Evolutionary conservation across 2,888 invertebrate genomes (phyloP).

Genomic region (Pegoplata infirma): DNA sequence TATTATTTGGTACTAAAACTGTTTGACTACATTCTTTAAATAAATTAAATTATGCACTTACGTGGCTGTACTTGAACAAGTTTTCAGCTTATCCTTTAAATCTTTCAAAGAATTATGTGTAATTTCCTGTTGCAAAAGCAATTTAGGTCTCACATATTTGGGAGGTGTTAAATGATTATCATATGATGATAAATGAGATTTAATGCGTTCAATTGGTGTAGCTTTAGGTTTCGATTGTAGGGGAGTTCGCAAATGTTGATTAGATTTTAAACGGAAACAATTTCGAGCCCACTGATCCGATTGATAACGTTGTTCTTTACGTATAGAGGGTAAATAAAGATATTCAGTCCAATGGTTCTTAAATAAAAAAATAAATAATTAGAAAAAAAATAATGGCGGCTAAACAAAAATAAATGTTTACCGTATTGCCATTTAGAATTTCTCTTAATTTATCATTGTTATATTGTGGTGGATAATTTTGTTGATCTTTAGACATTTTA

Average conservation of each 20-base stretch:
- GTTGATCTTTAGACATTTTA: constrained; percentile 77
- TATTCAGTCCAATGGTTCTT: constrained; percentile 84
- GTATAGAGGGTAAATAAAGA: constrained; percentile 81
- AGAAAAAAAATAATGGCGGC: background rate
- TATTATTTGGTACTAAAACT: too few species aligned
- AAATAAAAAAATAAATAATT: background rate
- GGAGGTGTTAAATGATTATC: constrained; percentile 83
- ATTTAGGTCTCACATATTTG: constrained; percentile 66
- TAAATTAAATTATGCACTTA: too few species aligned
- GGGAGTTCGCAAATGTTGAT: constrained; percentile 65
- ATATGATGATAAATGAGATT: constrained; percentile 82
- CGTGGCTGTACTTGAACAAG: constrained; percentile 79
- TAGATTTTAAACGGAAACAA: constrained; percentile 77
- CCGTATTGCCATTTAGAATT: constrained; percentile 82
- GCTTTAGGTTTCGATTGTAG: constrained; percentile 68
- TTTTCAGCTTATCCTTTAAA: constrained; percentile 74
- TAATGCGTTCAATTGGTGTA: constrained; percentile 80
- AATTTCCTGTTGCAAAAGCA: constrained; percentile 64
- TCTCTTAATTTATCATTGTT: constrained; percentile 82
- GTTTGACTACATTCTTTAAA: too few species aligned
- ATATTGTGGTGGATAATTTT: constrained; percentile 85
- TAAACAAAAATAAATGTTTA: constrained; percentile 71
- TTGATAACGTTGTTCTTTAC: constrained; percentile 79
- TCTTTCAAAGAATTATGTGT: constrained; percentile 71
- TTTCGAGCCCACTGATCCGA: constrained; percentile 80